These are phyloP conservation scores for Aleiodes alternator DNA, from an alignment of 2,888 invertebrate species.

Conservation along the genomic window DNA sequence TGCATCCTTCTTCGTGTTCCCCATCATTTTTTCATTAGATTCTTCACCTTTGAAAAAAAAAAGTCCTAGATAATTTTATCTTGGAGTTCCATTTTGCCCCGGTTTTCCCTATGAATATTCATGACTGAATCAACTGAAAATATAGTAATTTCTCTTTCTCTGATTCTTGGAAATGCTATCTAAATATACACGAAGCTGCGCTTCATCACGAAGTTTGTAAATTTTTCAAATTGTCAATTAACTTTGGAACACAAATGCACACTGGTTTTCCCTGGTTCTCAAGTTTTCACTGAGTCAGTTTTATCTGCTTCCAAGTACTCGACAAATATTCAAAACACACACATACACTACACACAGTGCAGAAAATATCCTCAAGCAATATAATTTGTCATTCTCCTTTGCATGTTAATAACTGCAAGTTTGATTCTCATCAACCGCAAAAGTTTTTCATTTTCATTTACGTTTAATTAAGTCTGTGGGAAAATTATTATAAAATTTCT, in stretches of 20 bases:
- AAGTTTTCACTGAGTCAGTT: slow-evolving; percentile 21
- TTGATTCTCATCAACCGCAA: background rate
- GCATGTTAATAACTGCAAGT: background rate
- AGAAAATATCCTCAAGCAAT: background rate
- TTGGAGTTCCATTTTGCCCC: too few relatives aligned
- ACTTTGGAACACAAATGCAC: slow-evolving; percentile 68
- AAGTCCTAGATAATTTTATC: too few relatives aligned
- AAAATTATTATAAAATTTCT: slow-evolving; percentile 69
- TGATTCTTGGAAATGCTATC: too few relatives aligned
- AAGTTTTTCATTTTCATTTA: slow-evolving; percentile 70
- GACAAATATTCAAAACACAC: slow-evolving; percentile 17
- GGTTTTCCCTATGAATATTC: too few relatives aligned
- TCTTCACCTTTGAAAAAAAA: too few relatives aligned
- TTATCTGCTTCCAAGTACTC: slow-evolving; percentile 16
- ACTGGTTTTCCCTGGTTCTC: background rate
- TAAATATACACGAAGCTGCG: slow-evolving; percentile 61
- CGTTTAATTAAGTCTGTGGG: slow-evolving; percentile 65
- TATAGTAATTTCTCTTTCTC: too few relatives aligned
- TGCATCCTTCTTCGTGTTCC: too few relatives aligned
- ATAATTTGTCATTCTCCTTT: slow-evolving; percentile 3
- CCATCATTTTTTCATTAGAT: too few relatives aligned
- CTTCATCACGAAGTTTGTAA: slow-evolving; percentile 69
- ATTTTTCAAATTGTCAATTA: slow-evolving; percentile 75
- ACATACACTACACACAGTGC: background rate
- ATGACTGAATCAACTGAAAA: too few relatives aligned